A percentile compares a stretch with the other conserved stretches of the same genome.
Conservation (phyloP, 2,888 invertebrate species). For the Empis stercorea region DNA sequence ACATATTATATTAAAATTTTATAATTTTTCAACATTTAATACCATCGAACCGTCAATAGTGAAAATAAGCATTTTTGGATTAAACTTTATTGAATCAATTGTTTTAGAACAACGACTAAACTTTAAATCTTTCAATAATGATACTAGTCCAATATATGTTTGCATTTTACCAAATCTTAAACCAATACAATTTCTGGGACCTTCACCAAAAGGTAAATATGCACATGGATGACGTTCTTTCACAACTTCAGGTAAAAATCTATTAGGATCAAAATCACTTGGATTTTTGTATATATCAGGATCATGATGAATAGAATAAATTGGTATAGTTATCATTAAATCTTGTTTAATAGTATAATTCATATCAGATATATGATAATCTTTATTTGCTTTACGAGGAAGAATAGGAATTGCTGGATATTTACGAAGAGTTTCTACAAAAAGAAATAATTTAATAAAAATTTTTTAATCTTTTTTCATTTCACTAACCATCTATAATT, state of each 20-base stretch:
- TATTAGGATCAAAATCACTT: conserved; percentile 26
- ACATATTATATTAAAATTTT: no score
- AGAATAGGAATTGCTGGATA: conserved; percentile 34
- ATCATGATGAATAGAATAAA: conserved; percentile 25
- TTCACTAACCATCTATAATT: conserved; percentile 35
- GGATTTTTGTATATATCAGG: conserved; percentile 27
- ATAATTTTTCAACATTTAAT: conserved; percentile 3
- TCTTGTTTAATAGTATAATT: conserved; percentile 19
- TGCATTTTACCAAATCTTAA: conserved; percentile 15
- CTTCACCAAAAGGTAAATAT: conserved; percentile 24
- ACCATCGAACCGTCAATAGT: not conserved
- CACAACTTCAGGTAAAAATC: conserved; percentile 22
- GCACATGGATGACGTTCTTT: conserved; percentile 8
- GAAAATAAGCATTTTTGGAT: conserved; percentile 1
- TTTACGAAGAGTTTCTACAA: conserved; percentile 37
- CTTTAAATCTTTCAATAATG: conserved; percentile 17
- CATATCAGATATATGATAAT: conserved; percentile 18
- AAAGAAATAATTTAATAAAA: not conserved
- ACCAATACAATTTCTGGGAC: conserved; percentile 21
- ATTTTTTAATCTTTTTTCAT: no score
- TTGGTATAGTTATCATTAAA: conserved; percentile 18
- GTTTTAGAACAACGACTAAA: conserved; percentile 18
- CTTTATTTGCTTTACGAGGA: conserved; percentile 18
- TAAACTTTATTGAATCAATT: conserved; percentile 16
- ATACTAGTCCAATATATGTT: conserved; percentile 10